Conservation (phyloP, 2,797 vertebrate genomes). For the Muscicapa striata region DNA sequence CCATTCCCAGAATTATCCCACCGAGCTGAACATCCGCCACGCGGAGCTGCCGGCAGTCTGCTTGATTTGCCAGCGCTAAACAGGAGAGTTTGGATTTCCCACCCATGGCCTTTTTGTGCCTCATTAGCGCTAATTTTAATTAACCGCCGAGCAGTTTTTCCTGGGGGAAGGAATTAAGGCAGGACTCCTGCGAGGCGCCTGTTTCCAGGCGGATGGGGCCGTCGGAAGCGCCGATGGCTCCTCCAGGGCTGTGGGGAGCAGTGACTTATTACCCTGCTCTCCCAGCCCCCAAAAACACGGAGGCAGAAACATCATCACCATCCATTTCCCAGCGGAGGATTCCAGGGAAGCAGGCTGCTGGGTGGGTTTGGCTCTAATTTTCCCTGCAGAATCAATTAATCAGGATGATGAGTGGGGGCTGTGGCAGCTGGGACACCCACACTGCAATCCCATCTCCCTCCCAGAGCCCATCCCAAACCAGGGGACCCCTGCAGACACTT, state of each 20-base stretch:
- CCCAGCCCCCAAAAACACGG: neutral
- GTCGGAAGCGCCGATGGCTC: neutral
- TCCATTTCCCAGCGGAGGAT: constrained; percentile 17
- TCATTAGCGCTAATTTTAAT: constrained; percentile 63
- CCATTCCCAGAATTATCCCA: neutral
- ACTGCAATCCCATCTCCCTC: accelerated
- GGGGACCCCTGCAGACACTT: neutral
- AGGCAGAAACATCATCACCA: neutral
- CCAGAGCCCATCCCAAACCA: neutral
- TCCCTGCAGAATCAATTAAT: neutral
- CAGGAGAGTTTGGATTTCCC: constrained; percentile 26
- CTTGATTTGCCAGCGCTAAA: neutral
- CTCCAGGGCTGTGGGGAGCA: neutral
- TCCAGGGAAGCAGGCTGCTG: neutral
- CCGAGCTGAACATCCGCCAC: neutral
- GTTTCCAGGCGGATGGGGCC: neutral
- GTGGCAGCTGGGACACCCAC: accelerated
- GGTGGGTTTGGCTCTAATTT: neutral
- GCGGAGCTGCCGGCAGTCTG: neutral
- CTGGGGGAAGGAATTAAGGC: constrained; percentile 16
- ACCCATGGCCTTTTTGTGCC: constrained; percentile 13
- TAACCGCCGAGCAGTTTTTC: constrained; percentile 5
- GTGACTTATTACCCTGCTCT: constrained; percentile 45
- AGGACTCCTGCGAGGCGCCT: neutral
- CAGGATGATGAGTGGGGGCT: neutral